These are phyloP conservation scores for Drosophila prolongata DNA, from an alignment of 2,888 invertebrate species.

Conservation along the genomic window DNA sequence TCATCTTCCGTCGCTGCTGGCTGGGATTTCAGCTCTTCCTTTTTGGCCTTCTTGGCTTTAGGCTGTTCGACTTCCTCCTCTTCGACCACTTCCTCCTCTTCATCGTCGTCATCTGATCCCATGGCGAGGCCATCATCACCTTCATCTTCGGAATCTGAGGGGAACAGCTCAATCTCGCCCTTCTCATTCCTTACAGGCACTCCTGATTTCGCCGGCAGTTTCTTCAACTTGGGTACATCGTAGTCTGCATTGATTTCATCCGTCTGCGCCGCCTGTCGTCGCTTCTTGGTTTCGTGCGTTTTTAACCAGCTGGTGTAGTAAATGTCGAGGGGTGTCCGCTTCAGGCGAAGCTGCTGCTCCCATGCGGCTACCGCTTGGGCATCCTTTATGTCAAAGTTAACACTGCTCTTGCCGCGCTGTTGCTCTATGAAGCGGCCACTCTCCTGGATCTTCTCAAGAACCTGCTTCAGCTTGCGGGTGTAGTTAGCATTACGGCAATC, in stretches of 20 bases:
- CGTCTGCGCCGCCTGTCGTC: slow-evolving; percentile 89
- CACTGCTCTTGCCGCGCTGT: slow-evolving; percentile 87
- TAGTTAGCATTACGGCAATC: slow-evolving; percentile 92
- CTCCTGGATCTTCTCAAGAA: slow-evolving; percentile 95
- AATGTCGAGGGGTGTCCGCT: slow-evolving; percentile 90
- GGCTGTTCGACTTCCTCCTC: slow-evolving; percentile 80
- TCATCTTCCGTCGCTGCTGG: slow-evolving; percentile 40
- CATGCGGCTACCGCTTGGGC: slow-evolving; percentile 89
- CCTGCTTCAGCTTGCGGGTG: slow-evolving; percentile 92
- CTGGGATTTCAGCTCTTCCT: slow-evolving; percentile 62
- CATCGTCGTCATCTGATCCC: slow-evolving; percentile 66
- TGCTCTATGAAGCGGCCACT: slow-evolving; percentile 91
- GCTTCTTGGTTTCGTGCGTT: slow-evolving; percentile 89
- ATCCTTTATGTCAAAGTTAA: slow-evolving; percentile 89
- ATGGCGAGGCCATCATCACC: slow-evolving; percentile 42
- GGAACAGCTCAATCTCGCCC: slow-evolving; percentile 87
- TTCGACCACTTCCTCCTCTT: slow-evolving; percentile 86
- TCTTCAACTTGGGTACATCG: slow-evolving; percentile 88
- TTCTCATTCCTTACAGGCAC: slow-evolving; percentile 81
- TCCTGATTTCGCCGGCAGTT: slow-evolving; percentile 69
- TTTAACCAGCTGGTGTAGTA: slow-evolving; percentile 91
- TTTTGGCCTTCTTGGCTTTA: slow-evolving; percentile 76
- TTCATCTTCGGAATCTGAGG: slow-evolving; percentile 90
- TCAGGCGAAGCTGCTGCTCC: slow-evolving; percentile 88
- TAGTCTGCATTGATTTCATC: slow-evolving; percentile 88